Conservation (phyloP, 1,140 invertebrate genomes). For the Bombus affinis region DNA sequence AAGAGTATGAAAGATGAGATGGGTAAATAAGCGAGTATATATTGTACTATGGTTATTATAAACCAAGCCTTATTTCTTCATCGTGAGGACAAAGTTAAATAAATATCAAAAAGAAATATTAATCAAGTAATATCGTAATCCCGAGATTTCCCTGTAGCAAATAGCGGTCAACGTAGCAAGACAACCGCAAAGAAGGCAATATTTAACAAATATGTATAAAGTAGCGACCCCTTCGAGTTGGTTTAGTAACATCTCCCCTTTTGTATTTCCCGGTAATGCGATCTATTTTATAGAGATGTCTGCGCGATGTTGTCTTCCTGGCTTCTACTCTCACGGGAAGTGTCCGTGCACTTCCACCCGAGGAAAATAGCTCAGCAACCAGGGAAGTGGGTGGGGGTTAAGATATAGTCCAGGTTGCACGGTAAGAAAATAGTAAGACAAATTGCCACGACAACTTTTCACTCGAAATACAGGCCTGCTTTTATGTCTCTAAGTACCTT, state of each 20-base stretch:
- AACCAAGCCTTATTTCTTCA: too few species aligned
- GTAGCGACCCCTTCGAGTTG: not conserved
- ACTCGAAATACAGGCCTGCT: constrained; percentile 23
- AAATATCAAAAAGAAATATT: not conserved
- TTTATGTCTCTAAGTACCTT: constrained; percentile 35
- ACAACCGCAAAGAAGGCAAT: not conserved
- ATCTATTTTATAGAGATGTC: constrained; percentile 47
- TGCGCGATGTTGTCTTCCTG: constrained; percentile 37
- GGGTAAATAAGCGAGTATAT: too few species aligned
- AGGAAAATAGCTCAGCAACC: constrained; percentile 27
- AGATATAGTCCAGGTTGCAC: constrained; percentile 16
- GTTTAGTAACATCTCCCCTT: constrained; percentile 8
- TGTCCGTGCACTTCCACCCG: constrained; percentile 23
- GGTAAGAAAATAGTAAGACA: constrained; percentile 49
- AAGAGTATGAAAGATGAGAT: too few species aligned
- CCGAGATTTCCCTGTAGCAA: not conserved
- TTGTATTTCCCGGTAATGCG: constrained; percentile 23
- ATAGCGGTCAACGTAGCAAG: not conserved
- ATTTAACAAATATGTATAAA: constrained; percentile 26
- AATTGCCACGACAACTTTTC: constrained; percentile 31
- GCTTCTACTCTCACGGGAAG: constrained; percentile 37
- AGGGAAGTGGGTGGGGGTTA: not conserved
- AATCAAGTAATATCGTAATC: not conserved
- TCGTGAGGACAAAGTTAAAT: too few species aligned
- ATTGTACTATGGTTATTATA: too few species aligned